Percentiles rank a stretch among this genome's conserved stretches.
Conservation (phyloP, 2,888 invertebrate genomes). For the Patella pellucida region DNA sequence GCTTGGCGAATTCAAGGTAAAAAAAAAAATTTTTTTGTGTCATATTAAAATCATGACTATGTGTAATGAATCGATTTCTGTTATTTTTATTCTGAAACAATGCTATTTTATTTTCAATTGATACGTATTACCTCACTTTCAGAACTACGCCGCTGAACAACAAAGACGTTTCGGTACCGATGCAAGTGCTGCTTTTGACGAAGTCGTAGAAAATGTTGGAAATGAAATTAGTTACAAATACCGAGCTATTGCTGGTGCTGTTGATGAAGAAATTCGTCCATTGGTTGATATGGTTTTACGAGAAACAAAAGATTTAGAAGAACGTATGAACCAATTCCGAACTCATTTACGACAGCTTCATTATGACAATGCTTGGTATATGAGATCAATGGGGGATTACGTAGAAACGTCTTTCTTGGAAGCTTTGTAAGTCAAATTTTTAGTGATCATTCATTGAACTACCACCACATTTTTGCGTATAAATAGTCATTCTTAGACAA, state of each 20-base stretch:
- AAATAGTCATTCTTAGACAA: no score
- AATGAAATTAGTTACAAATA: conserved; percentile 30
- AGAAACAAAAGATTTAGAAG: not conserved
- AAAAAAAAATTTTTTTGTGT: not conserved
- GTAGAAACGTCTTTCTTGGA: not conserved
- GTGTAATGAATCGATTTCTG: not conserved
- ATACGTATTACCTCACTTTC: not conserved
- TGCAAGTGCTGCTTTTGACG: not conserved
- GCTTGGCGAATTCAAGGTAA: conserved; percentile 46
- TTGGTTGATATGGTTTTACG: conserved; percentile 1
- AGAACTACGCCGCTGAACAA: not conserved
- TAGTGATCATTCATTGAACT: not conserved
- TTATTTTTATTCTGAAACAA: not conserved
- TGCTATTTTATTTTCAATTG: not conserved
- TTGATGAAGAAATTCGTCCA: conserved; percentile 31
- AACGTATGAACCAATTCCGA: not conserved
- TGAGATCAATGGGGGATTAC: not conserved
- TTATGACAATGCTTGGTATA: not conserved
- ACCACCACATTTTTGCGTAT: no score
- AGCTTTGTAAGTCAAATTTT: not conserved
- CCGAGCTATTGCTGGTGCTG: conserved; percentile 23
- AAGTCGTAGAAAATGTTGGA: not conserved
- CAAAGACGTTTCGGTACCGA: not conserved
- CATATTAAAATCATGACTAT: not conserved
- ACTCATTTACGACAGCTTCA: not conserved